Base-by-base conservation (phyloP, 2,113 vertebrate genomes). In the Pangasianodon gigas region DNA sequence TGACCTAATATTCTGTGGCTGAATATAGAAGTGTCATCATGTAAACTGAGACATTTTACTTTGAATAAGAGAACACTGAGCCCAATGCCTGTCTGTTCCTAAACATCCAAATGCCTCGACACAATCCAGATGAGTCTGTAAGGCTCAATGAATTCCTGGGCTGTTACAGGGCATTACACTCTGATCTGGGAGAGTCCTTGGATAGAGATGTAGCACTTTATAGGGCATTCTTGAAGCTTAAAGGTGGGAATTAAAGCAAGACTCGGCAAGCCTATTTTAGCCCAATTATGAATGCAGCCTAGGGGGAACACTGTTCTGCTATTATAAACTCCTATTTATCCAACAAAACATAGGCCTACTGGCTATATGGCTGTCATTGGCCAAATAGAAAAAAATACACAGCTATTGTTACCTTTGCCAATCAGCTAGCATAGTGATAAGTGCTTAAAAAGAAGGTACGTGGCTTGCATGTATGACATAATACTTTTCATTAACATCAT, bases 231-330 rank as follows among this genome's bases (percentile, higher is more conserved):
- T 14, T 60, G 29, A 84, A 58, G 18, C 81, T 37, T 54, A 44
- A 54, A 69, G 52, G 88, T 71, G 84, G 84, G 69, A 86, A 86
- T 86, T 46, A 86, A 86, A 51, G 84, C 84, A 86, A 62, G 84
- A n/a, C 46, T 51, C 1, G 0, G 16, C 84, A 85, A 85, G 84
- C 60, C 46, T 8, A 51, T 67, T 51, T 85, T 67, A 85, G 84
- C 60, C 58, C 29, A 86, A 69, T 69, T 69, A 86, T 86, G 29
- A 51, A 51, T 86, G 9, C 29, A 69, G 84, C 62, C 84, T 86
- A 14, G 46, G 62, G 84, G n/a, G 29, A 86, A 51, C 44, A 51
- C 44, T 52, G 84, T 51, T 32, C 62, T 86, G 84, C 14, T 51
- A 32, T 86, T 86, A 86, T 69, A 37, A 52, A 32, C 29, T 86